These are phyloP conservation scores for Lucilia cuprina DNA, from an alignment of 1,140 invertebrate genomes.

Conservation along the genomic window DNA sequence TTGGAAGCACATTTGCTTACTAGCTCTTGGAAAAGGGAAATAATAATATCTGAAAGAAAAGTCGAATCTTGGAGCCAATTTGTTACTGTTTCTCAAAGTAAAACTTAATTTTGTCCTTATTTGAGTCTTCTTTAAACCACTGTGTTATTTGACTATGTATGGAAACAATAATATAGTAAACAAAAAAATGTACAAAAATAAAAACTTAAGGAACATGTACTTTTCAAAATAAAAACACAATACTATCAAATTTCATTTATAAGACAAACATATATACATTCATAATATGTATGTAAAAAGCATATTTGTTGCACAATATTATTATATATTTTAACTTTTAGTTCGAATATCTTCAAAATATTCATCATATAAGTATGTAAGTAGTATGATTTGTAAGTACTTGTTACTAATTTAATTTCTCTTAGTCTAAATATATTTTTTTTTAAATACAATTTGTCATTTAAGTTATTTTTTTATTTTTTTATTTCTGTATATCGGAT, in stretches of 20 bases:
- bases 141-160: too few relatives aligned
- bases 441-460: too few relatives aligned
- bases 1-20: too few relatives aligned
- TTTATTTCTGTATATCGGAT: neutral
- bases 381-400: neutral
- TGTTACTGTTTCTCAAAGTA: too few relatives aligned
- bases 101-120: too few relatives aligned
- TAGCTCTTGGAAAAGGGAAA: too few relatives aligned
- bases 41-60: too few relatives aligned
- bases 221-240: neutral
- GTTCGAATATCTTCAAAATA: neutral
- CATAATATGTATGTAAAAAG: too few relatives aligned
- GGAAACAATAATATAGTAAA: neutral
- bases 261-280: too few relatives aligned
- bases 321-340: neutral
- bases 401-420: neutral
- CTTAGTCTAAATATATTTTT: neutral
- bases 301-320: too few relatives aligned
- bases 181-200: neutral
- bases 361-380: neutral
- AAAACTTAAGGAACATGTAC: slow-evolving; percentile 10
- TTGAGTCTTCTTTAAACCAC: too few relatives aligned
- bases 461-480: neutral
- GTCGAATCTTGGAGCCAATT: too few relatives aligned
- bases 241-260: slow-evolving; percentile 8